Percentiles rank a stretch among this genome's conserved stretches.
These are phyloP conservation scores for Diadumene lineata DNA, from an alignment of 92 coral and sea anemone genomes.

Conservation along the genomic window DNA sequence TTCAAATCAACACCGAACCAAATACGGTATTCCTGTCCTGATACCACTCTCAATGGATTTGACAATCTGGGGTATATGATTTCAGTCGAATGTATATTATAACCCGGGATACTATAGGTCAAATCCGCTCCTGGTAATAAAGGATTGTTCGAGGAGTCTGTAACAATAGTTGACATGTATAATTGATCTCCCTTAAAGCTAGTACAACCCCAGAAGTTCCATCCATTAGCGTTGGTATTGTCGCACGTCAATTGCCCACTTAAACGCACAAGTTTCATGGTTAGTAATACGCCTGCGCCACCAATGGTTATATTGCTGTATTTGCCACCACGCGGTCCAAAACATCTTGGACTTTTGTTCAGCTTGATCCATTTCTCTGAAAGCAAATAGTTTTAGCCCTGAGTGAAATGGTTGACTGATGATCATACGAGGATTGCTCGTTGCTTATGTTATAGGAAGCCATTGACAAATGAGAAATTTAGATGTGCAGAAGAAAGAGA, in stretches of 20 bases:
- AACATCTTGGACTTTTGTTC: conserved; percentile 17
- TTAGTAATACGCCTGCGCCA: background rate
- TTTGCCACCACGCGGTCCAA: conserved; percentile 2
- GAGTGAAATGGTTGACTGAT: too few species aligned
- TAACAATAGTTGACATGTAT: conserved; percentile 8
- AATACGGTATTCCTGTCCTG: conserved; percentile 15
- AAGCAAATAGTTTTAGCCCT: too few species aligned
- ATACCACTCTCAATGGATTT: background rate
- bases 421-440: too few species aligned
- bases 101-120: conserved; percentile 24
- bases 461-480: too few species aligned
- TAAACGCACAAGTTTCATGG: conserved; percentile 21
- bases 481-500: too few species aligned
- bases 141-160: background rate
- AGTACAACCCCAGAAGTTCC: conserved; percentile 32
- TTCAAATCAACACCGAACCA: conserved; percentile 32
- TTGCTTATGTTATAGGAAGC: too few species aligned
- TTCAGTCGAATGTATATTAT: conserved; percentile 6
- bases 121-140: background rate
- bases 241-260: conserved; percentile 20
- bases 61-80: conserved; percentile 13
- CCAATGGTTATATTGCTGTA: conserved; percentile 9
- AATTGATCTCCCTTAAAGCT: background rate
- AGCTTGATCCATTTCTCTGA: conserved; percentile 27
- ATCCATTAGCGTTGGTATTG: conserved; percentile 5